phyloP scores from a whole-genome alignment of 2,888 invertebrate genomes.

The Galeruca laticollis region DNA sequence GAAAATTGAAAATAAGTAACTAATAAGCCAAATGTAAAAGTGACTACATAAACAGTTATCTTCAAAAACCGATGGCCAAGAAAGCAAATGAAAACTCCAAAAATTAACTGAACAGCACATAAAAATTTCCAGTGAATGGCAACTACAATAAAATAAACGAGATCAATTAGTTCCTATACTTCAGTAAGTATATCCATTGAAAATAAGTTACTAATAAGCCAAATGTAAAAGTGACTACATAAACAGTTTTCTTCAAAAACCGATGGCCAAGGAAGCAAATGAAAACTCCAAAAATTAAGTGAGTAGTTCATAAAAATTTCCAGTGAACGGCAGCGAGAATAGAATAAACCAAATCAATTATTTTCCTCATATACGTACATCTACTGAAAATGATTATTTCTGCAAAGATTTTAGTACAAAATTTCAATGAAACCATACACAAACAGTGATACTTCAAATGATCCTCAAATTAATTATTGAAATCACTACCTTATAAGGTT shows the following conservation, averaged over 20 bases:
- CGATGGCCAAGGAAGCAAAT: slow-evolving; percentile 51
- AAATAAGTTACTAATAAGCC: no score
- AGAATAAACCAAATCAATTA: slow-evolving; percentile 44
- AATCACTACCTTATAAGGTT: no score
- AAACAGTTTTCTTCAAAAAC: slow-evolving; percentile 52
- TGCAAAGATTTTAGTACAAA: no score
- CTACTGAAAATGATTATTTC: slow-evolving; percentile 65
- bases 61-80: slow-evolving; percentile 76
- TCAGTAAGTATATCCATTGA: not conserved
- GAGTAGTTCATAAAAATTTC: slow-evolving; percentile 68
- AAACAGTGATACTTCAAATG: no score
- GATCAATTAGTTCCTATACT: no score
- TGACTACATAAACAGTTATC: slow-evolving; percentile 73
- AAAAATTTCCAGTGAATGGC: slow-evolving; percentile 68
- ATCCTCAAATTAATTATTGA: no score
- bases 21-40: slow-evolving; percentile 71
- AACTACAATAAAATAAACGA: slow-evolving; percentile 60
- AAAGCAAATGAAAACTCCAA: slow-evolving; percentile 74
- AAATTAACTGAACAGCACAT: slow-evolving; percentile 70
- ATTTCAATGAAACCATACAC: no score
- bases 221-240: no score
- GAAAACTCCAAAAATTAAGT: slow-evolving; percentile 64
- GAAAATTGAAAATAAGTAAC: slow-evolving; percentile 67
- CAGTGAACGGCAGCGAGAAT: slow-evolving; percentile 68
- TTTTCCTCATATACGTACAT: no score